phyloP scores from a whole-genome alignment of 1,140 invertebrate species.

The Cydia strobilella region DNA sequence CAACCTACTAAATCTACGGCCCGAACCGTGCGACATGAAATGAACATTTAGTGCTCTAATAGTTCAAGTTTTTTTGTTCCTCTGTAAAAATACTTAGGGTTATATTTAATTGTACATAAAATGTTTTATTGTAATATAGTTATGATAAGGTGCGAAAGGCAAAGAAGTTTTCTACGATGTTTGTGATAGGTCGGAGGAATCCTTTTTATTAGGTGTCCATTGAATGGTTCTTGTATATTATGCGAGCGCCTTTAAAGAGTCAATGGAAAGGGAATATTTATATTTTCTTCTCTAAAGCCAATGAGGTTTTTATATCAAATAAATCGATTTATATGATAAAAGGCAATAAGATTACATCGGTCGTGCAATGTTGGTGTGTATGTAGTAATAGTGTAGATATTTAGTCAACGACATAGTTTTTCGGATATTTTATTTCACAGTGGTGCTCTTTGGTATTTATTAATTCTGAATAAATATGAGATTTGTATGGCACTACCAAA shows the following conservation, averaged over 20 bases:
- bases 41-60: slow-evolving; percentile 59
- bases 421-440: slow-evolving; percentile 30
- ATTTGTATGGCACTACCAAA: slow-evolving; percentile 20
- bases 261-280: slow-evolving; percentile 32
- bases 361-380: slow-evolving; percentile 66
- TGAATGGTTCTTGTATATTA: background rate
- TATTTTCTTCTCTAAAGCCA: slow-evolving; percentile 40
- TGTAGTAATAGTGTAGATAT: slow-evolving; percentile 52
- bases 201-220: slow-evolving; percentile 36
- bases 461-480: slow-evolving; percentile 18
- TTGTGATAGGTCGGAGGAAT: slow-evolving; percentile 37
- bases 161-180: slow-evolving; percentile 63
- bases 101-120: slow-evolving; percentile 77
- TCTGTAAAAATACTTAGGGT: slow-evolving; percentile 74
- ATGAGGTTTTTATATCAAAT: slow-evolving; percentile 46
- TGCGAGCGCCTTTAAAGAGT: background rate
- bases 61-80: slow-evolving; percentile 76
- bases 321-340: slow-evolving; percentile 47
- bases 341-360: slow-evolving; percentile 51
- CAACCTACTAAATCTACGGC: slow-evolving; percentile 64
- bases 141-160: slow-evolving; percentile 58
- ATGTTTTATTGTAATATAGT: slow-evolving; percentile 73
- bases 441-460: slow-evolving; percentile 32
- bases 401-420: slow-evolving; percentile 33
- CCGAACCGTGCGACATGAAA: slow-evolving; percentile 59